Conservation (phyloP, 2,113 vertebrate species). For the Saguinus imperator region DNA sequence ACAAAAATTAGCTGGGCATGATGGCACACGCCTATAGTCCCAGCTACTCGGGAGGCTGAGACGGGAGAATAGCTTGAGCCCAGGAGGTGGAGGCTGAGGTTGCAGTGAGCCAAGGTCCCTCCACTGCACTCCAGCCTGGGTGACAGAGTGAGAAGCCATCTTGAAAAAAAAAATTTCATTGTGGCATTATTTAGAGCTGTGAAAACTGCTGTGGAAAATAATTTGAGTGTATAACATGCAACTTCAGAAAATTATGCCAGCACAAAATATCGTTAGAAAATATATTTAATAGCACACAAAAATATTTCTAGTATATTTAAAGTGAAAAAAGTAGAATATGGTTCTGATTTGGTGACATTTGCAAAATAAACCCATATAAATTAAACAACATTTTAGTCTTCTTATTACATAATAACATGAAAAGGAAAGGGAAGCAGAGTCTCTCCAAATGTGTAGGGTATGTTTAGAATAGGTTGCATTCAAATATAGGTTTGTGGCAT, state of each 20-base stretch:
- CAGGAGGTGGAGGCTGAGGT: too few species aligned
- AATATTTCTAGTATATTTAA: background rate
- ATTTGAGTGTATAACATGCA: background rate
- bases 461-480: background rate
- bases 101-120: too few species aligned
- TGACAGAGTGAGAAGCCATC: background rate
- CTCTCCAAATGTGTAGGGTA: background rate
- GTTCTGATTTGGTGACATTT: background rate
- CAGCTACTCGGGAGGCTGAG: too few species aligned
- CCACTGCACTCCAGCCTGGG: too few species aligned
- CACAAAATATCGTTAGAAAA: background rate
- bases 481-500: background rate
- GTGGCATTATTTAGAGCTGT: background rate
- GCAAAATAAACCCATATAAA: slow-evolving; percentile 5
- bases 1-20: too few species aligned
- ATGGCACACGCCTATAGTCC: too few species aligned
- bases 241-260: background rate
- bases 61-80: too few species aligned
- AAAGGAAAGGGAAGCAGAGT: background rate
- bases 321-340: background rate
- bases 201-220: background rate
- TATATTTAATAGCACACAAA: background rate
- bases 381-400: background rate
- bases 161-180: background rate
- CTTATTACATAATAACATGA: background rate